phyloP scores from a whole-genome alignment of 2,113 vertebrate genomes.

The Capra hircus region DNA sequence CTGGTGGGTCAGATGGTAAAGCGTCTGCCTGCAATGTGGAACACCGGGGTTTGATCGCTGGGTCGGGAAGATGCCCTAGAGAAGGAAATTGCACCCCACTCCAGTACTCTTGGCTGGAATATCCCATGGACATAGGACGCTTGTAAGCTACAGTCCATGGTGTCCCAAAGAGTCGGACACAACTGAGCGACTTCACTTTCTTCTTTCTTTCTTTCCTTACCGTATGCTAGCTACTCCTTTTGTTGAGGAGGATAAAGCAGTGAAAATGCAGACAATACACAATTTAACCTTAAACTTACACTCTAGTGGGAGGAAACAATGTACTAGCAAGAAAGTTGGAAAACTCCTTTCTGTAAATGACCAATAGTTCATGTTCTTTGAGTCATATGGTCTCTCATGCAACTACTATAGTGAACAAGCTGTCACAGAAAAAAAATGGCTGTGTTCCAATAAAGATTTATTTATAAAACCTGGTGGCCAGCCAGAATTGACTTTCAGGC shows the following conservation, averaged over 20 bases:
- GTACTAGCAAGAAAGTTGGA: not conserved
- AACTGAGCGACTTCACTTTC: not conserved
- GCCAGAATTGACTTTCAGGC: not conserved
- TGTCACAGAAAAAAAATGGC: not conserved
- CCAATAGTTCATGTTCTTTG: constrained; percentile 24
- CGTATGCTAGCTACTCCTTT: not conserved
- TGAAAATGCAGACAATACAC: not conserved
- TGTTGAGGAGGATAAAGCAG: not conserved
- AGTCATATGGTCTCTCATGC: not conserved
- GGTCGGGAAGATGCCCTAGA: not conserved
- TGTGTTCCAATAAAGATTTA: not conserved
- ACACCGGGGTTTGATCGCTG: rapidly evolving
- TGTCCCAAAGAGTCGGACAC: not conserved
- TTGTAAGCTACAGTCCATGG: not conserved
- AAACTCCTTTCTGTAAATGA: not conserved
- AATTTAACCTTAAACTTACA: not conserved
- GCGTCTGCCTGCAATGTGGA: not conserved
- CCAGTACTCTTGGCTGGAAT: not conserved
- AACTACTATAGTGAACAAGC: not conserved
- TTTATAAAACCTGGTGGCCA: constrained; percentile 5
- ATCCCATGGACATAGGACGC: not conserved
- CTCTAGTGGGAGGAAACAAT: not conserved
- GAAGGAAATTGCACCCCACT: not conserved
- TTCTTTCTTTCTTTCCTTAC: not conserved
- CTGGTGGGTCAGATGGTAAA: not conserved